phyloP scores from a whole-genome alignment of 1,140 invertebrate genomes.

The Heliothis virescens region DNA sequence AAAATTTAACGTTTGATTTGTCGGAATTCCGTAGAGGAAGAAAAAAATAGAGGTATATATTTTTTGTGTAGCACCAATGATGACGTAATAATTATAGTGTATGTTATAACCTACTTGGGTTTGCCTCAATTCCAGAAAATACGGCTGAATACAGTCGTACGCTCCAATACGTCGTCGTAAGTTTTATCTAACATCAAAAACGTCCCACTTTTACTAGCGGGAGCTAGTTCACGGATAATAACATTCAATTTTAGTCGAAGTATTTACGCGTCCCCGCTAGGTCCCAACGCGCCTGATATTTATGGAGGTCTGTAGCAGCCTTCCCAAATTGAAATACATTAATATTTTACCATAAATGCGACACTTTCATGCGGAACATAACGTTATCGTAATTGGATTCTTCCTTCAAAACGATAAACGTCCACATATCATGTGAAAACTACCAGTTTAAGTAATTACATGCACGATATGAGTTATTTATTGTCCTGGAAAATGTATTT shows the following conservation, averaged over 20 bases:
- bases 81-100: background rate
- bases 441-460: slow-evolving; percentile 45
- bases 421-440: slow-evolving; percentile 57
- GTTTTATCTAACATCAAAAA: slow-evolving; percentile 55
- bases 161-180: slow-evolving; percentile 25
- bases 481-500: background rate
- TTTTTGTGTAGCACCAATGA: too few relatives aligned
- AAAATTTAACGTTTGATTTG: slow-evolving; percentile 29
- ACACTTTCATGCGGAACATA: slow-evolving; percentile 84
- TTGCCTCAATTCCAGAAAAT: background rate
- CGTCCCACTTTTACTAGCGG: slow-evolving; percentile 49
- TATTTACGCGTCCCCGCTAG: slow-evolving; percentile 80
- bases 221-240: slow-evolving; percentile 72
- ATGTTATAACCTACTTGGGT: background rate
- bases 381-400: slow-evolving; percentile 85
- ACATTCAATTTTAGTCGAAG: slow-evolving; percentile 81
- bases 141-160: slow-evolving; percentile 4
- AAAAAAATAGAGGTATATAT: background rate
- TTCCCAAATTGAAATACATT: slow-evolving; percentile 86
- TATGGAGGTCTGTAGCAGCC: slow-evolving; percentile 83
- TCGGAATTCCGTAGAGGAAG: background rate
- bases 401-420: slow-evolving; percentile 76
- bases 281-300: slow-evolving; percentile 78
- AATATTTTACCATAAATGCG: slow-evolving; percentile 86
- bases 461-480: slow-evolving; percentile 37